These are phyloP conservation scores for Tenualosa ilisha DNA, from an alignment of 2,797 vertebrate genomes.

Conservation along the genomic window DNA sequence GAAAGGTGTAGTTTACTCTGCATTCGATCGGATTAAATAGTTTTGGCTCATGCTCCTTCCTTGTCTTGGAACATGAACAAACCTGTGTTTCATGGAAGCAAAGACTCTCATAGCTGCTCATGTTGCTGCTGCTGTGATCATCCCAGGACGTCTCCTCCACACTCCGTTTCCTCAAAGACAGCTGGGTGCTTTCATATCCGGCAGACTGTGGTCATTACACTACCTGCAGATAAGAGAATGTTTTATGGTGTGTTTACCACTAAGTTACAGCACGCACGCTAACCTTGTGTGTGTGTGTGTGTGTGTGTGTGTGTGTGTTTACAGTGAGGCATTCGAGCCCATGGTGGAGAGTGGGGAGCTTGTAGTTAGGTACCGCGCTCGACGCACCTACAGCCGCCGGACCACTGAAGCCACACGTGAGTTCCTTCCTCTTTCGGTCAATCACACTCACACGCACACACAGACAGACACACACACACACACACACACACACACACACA, in stretches of 20 bases:
- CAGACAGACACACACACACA: too few species aligned
- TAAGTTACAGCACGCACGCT: background rate
- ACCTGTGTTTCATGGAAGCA: too few species aligned
- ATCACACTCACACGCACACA: background rate
- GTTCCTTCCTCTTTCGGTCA: slow-evolving; percentile 54
- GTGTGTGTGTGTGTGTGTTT: slow-evolving; percentile 69
- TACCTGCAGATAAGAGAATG: background rate
- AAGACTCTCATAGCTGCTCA: too few species aligned
- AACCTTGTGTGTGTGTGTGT: slow-evolving; percentile 21
- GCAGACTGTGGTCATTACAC: background rate
- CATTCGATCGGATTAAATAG: too few species aligned
- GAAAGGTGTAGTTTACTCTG: too few species aligned
- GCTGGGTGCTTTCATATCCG: background rate
- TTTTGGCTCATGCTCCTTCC: too few species aligned
- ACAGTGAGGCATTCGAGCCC: slow-evolving; percentile 72
- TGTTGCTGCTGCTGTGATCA: too few species aligned
- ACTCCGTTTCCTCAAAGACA: background rate
- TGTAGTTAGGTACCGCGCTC: slow-evolving; percentile 86
- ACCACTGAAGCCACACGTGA: slow-evolving; percentile 88
- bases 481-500: background rate
- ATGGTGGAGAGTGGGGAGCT: slow-evolving; percentile 88
- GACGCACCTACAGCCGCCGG: slow-evolving; percentile 88
- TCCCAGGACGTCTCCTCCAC: too few species aligned
- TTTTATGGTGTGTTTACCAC: background rate
- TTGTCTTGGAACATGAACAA: too few species aligned